phyloP scores from a whole-genome alignment of 1,140 invertebrate species.

The Zaprionus inermis region DNA sequence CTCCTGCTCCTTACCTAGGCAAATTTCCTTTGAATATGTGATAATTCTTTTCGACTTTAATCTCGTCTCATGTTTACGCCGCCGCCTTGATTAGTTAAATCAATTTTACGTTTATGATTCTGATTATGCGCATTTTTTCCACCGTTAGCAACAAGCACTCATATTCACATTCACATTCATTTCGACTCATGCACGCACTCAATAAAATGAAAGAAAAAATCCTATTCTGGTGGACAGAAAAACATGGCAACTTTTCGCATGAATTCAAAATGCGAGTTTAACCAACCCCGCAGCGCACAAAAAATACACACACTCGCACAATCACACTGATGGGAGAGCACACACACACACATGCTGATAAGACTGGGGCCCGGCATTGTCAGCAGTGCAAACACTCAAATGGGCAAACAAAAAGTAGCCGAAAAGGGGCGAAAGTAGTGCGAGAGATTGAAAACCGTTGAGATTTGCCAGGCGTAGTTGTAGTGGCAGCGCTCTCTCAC shows the following conservation, averaged over 20 bases:
- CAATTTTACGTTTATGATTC: constrained; percentile 78
- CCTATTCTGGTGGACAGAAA: constrained; percentile 9
- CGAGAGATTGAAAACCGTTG: constrained; percentile 31
- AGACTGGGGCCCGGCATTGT: constrained; percentile 44
- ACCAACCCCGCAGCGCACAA: constrained; percentile 36
- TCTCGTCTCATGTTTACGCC: constrained; percentile 47
- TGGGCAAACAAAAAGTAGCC: constrained; percentile 44
- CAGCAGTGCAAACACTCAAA: constrained; percentile 48
- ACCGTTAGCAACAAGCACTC: constrained; percentile 44
- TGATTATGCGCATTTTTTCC: constrained; percentile 49
- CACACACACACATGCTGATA: constrained; percentile 27
- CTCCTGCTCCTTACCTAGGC: background rate
- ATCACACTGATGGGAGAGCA: too few species aligned
- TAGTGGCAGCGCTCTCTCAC: background rate
- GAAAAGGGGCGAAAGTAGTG: constrained; percentile 52
- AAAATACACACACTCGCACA: constrained; percentile 19
- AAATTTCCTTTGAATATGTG: constrained; percentile 69
- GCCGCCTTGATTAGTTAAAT: constrained; percentile 76
- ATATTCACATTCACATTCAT: constrained; percentile 43
- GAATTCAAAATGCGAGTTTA: constrained; percentile 73
- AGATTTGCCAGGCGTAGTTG: constrained; percentile 13
- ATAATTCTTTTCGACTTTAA: constrained; percentile 56
- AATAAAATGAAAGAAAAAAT: constrained; percentile 43
- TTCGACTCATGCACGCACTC: constrained; percentile 58
- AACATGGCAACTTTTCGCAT: constrained; percentile 72